Conservation (phyloP, 2,888 invertebrate species). For the Limnephilus rhombicus region DNA sequence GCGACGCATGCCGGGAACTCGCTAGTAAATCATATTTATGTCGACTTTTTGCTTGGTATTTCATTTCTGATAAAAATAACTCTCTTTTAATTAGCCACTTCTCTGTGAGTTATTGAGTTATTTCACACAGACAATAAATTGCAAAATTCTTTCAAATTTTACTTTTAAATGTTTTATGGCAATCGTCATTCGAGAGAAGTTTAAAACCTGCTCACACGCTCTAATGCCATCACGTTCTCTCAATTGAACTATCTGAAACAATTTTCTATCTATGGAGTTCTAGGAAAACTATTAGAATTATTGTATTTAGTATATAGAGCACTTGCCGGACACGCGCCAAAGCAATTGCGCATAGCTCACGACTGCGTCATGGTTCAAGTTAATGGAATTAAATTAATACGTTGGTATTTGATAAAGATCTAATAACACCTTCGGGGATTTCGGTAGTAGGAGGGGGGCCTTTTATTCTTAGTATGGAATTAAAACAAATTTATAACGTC, state of each 20-base stretch:
- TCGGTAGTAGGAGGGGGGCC: neutral
- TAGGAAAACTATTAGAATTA: neutral
- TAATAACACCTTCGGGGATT: neutral
- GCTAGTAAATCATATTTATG: no score
- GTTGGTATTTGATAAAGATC: neutral
- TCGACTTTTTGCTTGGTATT: no score
- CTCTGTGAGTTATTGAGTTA: neutral
- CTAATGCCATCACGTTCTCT: neutral
- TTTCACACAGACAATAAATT: neutral
- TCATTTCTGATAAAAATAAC: neutral
- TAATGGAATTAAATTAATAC: conserved; percentile 30
- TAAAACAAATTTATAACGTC: neutral
- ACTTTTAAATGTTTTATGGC: neutral
- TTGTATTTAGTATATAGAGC: conserved; percentile 41
- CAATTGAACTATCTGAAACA: conserved; percentile 17
- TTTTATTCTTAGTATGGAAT: neutral
- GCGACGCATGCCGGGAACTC: no score
- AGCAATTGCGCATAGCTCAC: neutral
- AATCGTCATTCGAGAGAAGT: neutral
- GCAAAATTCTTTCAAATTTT: neutral
- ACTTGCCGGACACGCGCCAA: conserved; percentile 43
- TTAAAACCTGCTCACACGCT: neutral
- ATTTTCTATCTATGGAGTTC: conserved; percentile 20
- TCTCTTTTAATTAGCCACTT: neutral
- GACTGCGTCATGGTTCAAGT: conserved; percentile 25